Base-by-base conservation (phyloP, 2,888 invertebrate genomes). In the Epicampocera succincta region DNA sequence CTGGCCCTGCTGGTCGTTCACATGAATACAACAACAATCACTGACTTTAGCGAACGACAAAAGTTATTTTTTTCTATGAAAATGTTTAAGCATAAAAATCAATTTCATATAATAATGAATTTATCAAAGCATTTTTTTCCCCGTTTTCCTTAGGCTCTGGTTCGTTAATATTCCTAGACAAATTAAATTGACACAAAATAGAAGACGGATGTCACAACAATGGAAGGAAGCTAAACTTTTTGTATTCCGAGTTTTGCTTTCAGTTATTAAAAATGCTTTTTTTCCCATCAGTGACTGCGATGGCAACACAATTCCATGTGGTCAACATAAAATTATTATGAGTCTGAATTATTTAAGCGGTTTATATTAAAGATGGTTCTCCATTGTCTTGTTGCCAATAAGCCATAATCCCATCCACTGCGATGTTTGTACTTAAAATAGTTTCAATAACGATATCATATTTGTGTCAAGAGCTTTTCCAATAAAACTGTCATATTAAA, bases 1-100 rank as follows among this genome's bases (percentile, higher is more conserved):
- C 5, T 25, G 25, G 5, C 2, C 25, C 2, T 25, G 25, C 5
- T 25, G 2, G 25, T 25, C 21, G 25, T 12, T 42, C 42, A 42
- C 66, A 54, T 25, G 25, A 25, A 25, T 52, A 11, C 25, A n/a
- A 52, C 52, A 52, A 66, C 52, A n/a, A n/a, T 66, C 66, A 52
- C 25, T 25, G 66, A 40, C 52, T 13, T 66, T 52, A 40, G 21
- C 38, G n/a, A 40, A 40, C 50, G 29, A 79, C 69, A 80, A 63
- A 63, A 42, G 48, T 48, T n/a, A n/a, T n/a, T n/a, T n/a, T n/a
- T 74, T 63, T 56, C 25, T 42, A 61, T 73, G 60, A 74, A 50
- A 40, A 74, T 56, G 46, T 48, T 73, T 80, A 68, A 80, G 79
- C 74, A 74, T 80, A 80, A 80, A 80, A 68, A 69, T 80, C 79